Base-by-base conservation (phyloP, 2,888 invertebrate genomes). In the Colletes collaris region DNA sequence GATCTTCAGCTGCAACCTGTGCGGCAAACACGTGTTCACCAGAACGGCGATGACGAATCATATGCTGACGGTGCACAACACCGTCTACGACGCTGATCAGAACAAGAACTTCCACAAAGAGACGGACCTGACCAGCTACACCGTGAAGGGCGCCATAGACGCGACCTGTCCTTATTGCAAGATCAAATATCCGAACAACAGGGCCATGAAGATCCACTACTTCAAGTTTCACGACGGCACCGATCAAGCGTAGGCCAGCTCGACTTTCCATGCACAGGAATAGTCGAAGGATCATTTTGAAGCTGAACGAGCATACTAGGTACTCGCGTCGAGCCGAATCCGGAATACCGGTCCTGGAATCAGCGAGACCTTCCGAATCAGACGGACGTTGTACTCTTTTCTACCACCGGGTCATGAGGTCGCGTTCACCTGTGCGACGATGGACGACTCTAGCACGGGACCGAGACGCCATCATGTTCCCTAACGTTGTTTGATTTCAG, bases 1-100 rank as follows among this genome's bases (percentile, higher is more conserved):
- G n/a, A 94, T 94, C 70, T 95, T 94, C 91, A 94, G 94, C 0
- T 95, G 95, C 89, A 94, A 94, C 79, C 94, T 95, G 92, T 95
- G 95, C 86, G 94, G 94, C 74, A 93, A 94, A 4, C 95, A 94
- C 85, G 94, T 94, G 83, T 94, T 94, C 93, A 94, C 94, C 87
- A 94, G 94, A 85, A 93, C 93, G 81, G 94, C 94, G 70, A 93
- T 95, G 82, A 94, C 94, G 62, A 93, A 94, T 46, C 95, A 95
- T 90, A 94, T 95, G 81, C 93, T 94, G 65, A 93, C 93, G 89
- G 93, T 94, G 13, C 95, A 95, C 91, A 90, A 90, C 6, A 86
- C 88, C 0, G 77, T 84, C 0, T 91, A 89, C 59, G 85, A 89
- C 5, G 86, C 87, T 0, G 86, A 81, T 13, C 76, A 58, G 5